These are phyloP conservation scores for Sciurus vulgaris DNA, from an alignment of 2,797 vertebrate species.

Conservation along the genomic window DNA sequence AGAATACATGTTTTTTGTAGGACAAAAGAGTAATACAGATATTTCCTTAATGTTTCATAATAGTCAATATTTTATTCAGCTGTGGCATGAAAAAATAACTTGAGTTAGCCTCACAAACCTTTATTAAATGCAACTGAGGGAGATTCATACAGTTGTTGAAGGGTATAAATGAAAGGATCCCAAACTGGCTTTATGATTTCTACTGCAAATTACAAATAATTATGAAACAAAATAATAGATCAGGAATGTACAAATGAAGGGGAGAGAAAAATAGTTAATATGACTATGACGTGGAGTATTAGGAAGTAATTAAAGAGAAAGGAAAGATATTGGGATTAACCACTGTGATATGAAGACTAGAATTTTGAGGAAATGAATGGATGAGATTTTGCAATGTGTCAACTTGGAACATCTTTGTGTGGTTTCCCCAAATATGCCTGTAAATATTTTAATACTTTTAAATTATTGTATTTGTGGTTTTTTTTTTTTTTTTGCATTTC, in stretches of 20 bases:
- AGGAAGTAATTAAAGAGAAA: background rate
- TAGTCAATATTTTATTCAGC: background rate
- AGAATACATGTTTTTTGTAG: background rate
- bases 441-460: conserved; percentile 46
- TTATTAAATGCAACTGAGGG: background rate
- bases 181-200: conserved; percentile 1
- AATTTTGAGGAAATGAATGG: background rate
- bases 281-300: background rate
- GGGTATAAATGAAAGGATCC: background rate
- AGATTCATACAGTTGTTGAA: background rate
- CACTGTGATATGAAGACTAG: background rate
- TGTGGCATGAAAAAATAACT: conserved; percentile 22
- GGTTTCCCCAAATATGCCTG: background rate
- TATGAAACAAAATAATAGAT: background rate
- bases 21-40: background rate
- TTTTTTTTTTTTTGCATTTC: background rate
- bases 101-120: background rate
- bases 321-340: background rate
- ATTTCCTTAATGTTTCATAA: background rate
- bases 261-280: background rate
- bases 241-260: background rate
- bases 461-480: background rate
- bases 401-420: background rate
- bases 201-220: background rate
- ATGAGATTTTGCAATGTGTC: background rate